Conservation (phyloP, 2,888 invertebrate genomes). For the Dione vanillae region DNA sequence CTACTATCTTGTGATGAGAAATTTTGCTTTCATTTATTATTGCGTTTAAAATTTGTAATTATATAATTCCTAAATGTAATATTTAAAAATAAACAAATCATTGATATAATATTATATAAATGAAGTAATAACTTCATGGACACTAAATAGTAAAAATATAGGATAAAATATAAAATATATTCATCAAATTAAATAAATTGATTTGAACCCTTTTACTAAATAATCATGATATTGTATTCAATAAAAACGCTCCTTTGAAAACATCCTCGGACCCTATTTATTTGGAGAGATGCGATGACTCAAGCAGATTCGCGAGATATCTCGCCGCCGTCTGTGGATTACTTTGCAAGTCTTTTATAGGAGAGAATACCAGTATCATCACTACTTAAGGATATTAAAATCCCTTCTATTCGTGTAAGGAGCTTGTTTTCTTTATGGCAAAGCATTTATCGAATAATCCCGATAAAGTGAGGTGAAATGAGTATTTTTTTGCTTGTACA, state of each 20-base stretch:
- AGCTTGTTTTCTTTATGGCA: constrained; percentile 78
- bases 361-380: constrained; percentile 76
- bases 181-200: constrained; percentile 29
- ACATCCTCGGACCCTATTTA: constrained; percentile 76
- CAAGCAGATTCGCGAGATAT: constrained; percentile 81
- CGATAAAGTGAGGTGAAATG: constrained; percentile 60
- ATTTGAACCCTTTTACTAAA: constrained; percentile 36
- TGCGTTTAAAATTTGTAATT: too few species aligned
- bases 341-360: constrained; percentile 83
- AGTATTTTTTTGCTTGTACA: constrained; percentile 30
- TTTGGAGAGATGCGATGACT: constrained; percentile 82
- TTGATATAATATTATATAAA: background rate
- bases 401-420: constrained; percentile 79
- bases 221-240: constrained; percentile 48
- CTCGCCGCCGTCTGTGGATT: constrained; percentile 79
- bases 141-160: background rate
- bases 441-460: constrained; percentile 71
- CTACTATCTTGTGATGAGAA: too few species aligned
- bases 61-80: too few species aligned
- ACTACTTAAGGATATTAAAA: constrained; percentile 84
- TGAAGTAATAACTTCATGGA: background rate
- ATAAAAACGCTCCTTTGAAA: constrained; percentile 73
- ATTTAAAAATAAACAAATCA: too few species aligned
- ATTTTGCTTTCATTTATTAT: too few species aligned
- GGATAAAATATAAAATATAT: background rate